A percentile compares a stretch with the other conserved stretches of the same genome.
phyloP scores from a whole-genome alignment of 1,140 invertebrate species.

The Xylocopa sonorina region DNA sequence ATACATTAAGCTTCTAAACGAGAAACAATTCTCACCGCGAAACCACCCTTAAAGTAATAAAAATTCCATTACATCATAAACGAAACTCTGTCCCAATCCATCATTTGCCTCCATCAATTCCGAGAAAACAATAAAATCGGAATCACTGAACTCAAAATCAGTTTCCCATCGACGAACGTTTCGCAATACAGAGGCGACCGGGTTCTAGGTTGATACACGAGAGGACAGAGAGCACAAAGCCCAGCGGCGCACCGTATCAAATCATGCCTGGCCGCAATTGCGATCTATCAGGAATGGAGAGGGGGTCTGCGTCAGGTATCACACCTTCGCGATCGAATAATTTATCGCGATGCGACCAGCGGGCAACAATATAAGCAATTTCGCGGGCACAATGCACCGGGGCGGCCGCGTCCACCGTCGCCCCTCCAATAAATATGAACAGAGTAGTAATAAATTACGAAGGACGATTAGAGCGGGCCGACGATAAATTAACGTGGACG shows the following conservation, averaged over 20 bases:
- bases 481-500: constrained; percentile 52
- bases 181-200: neutral
- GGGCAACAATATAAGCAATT: constrained; percentile 52
- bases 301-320: constrained; percentile 47
- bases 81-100: neutral
- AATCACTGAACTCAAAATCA: neutral
- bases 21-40: no score
- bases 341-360: constrained; percentile 29
- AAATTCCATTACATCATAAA: no score
- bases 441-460: constrained; percentile 57
- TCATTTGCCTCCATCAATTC: no score
- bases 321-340: constrained; percentile 40
- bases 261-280: constrained; percentile 23
- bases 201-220: neutral
- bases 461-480: constrained; percentile 46
- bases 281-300: constrained; percentile 36
- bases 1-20: no score
- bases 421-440: constrained; percentile 50
- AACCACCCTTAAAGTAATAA: no score
- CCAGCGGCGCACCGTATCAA: neutral
- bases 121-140: neutral
- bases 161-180: neutral
- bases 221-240: neutral
- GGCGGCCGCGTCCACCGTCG: neutral
- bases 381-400: constrained; percentile 31